Base-by-base conservation (phyloP, 2,797 vertebrate species). In the Macrochelys suwanniensis region DNA sequence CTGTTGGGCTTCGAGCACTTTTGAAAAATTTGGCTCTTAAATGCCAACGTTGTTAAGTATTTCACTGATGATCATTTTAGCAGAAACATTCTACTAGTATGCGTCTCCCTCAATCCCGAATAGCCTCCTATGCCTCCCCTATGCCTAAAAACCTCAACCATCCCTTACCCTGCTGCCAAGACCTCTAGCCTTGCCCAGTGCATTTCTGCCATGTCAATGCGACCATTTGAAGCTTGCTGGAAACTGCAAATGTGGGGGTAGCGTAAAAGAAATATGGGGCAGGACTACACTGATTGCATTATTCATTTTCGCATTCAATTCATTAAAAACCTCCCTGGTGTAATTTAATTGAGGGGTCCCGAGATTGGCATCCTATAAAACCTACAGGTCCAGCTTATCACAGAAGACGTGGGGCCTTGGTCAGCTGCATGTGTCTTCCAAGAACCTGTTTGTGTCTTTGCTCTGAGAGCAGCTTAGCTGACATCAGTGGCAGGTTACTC, bases 151-250 rank as follows among this genome's bases (percentile, higher is more conserved):
- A 4, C 15, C 59, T 65, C 59, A 33, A 17, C 16, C 33, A 1
- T 16, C 33, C 59, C 31, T 33, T 65, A 17, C 59, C 13, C 15
- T 61, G 31, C 59, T 33, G 59, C 28, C 59, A 16, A 31, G 28
- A 31, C 57, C 57, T 65, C 31, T 61, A 33, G 59, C 15, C 33
- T 65, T 8, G 33, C 59, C 59, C 7, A n/a, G 26, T 87, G 11
- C 76, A 94, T 92, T 91, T 77, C 81, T 88, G 90, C 88, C 82
- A 31, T 45, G 37, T 51, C 85, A 23, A 37, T 86, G 84, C 13
- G 80, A 76, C 89, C 86, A 51, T 87, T 81, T 33, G n/a, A 71
- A 59, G 56, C 8, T 54, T 56, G 57, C 26, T 80, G 21, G 78
- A 37, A 80, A 25, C 11, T 37, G 19, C 21, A 54, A 80, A 51